A percentile compares a stretch with the other conserved stretches of the same genome.
These are phyloP conservation scores for Acrocephalus kingi DNA, from an alignment of 2,113 vertebrate genomes.

Conservation along the genomic window DNA sequence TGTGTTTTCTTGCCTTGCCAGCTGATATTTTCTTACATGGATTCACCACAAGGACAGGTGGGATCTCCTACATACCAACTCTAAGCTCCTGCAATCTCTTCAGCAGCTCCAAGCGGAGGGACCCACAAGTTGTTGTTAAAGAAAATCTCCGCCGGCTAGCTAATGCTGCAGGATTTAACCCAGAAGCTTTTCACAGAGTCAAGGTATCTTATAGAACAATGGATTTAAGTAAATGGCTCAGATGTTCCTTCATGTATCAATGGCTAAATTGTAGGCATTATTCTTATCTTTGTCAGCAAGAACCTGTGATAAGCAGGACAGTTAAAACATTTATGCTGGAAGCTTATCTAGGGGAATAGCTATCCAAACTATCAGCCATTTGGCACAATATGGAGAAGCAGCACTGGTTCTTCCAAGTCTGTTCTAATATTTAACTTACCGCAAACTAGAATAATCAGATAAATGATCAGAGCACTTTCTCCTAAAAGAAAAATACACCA, in stretches of 20 bases:
- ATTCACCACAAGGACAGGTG: slow-evolving; percentile 89
- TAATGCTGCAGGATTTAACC: slow-evolving; percentile 82
- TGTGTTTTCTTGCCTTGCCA: slow-evolving; percentile 24
- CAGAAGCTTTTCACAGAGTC: slow-evolving; percentile 74
- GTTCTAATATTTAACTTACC: background rate
- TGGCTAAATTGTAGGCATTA: background rate
- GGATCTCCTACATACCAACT: slow-evolving; percentile 85
- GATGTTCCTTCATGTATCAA: background rate
- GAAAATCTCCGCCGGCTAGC: slow-evolving; percentile 89
- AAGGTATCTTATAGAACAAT: slow-evolving; percentile 77
- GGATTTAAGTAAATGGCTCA: background rate
- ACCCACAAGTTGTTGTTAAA: slow-evolving; percentile 80
- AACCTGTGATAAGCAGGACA: background rate
- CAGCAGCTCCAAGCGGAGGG: slow-evolving; percentile 83
- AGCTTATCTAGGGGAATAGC: background rate
- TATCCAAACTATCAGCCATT: background rate
- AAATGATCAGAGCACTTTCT: background rate
- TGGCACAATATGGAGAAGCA: background rate
- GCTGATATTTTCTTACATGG: slow-evolving; percentile 86
- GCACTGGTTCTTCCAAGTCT: background rate
- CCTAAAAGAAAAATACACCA: background rate
- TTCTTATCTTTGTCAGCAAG: background rate
- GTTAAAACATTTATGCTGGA: background rate
- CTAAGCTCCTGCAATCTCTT: slow-evolving; percentile 92
- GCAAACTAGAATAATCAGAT: background rate